Evolutionary conservation across 2,113 vertebrate genomes (phyloP).

Genomic region (Numida meleagris): DNA sequence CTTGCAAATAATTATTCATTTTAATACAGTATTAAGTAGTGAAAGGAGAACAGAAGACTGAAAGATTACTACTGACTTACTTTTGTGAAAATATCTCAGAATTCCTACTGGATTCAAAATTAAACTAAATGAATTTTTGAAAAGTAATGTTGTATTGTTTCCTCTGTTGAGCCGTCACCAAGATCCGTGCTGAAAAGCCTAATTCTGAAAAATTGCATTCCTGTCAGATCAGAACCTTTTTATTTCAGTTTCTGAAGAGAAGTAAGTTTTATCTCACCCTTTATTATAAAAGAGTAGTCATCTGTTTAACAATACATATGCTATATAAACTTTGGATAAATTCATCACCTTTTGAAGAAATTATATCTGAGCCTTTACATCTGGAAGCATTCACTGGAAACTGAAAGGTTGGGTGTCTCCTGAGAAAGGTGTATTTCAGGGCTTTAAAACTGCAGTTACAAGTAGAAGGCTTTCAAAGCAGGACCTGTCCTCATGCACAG

Average conservation of each 20-base stretch:
- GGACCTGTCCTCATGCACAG: background rate
- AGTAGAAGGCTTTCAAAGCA: background rate
- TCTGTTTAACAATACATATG: background rate
- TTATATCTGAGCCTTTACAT: background rate
- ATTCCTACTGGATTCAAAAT: background rate
- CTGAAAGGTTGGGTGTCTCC: background rate
- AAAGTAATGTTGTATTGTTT: background rate
- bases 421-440: background rate
- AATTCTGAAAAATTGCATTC: background rate
- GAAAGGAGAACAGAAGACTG: background rate
- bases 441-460: background rate
- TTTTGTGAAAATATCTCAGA: slow-evolving; percentile 18
- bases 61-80: background rate
- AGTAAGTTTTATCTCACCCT: background rate
- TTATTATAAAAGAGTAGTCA: background rate
- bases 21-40: background rate
- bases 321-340: background rate
- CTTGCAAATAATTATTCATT: background rate
- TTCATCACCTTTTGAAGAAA: background rate
- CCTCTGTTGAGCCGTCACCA: background rate
- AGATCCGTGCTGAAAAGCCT: background rate
- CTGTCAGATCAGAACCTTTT: background rate
- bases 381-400: background rate
- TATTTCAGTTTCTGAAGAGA: background rate
- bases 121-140: background rate